Evolutionary conservation across 2,113 vertebrate species (phyloP).

Genomic region (Nematolebias whitei): DNA sequence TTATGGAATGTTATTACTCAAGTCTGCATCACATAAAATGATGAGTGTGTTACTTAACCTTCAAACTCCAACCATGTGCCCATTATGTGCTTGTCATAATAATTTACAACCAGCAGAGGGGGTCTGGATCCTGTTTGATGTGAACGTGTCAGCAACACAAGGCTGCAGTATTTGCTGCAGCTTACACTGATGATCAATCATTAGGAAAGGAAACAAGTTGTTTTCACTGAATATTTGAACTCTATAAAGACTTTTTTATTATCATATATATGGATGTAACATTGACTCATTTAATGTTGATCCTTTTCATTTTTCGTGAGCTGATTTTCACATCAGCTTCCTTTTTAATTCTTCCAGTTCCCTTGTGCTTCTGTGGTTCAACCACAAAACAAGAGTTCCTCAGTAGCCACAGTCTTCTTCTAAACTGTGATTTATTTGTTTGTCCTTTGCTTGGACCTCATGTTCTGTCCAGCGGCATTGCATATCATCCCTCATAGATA

Average conservation of each 20-base stretch:
- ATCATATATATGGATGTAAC: too few relatives aligned
- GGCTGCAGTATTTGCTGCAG: not conserved
- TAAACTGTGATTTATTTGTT: not conserved
- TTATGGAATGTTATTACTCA: too few relatives aligned
- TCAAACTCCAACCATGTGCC: not conserved
- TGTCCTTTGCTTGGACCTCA: not conserved
- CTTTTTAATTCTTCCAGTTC: not conserved
- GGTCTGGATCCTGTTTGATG: conserved; percentile 19
- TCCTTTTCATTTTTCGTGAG: not conserved
- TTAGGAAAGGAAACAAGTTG: not conserved
- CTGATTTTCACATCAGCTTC: not conserved
- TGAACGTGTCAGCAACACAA: conserved; percentile 10
- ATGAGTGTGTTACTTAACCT: not conserved
- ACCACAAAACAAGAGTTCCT: not conserved
- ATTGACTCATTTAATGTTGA: too few relatives aligned
- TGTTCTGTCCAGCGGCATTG: not conserved
- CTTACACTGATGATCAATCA: not conserved
- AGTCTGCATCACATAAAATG: not conserved
- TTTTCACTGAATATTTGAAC: not conserved
- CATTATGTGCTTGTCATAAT: conserved; percentile 24
- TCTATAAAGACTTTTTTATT: not conserved
- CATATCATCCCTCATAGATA: not conserved
- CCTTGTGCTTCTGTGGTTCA: not conserved
- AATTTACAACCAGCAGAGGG: conserved; percentile 47
- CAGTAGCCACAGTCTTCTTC: not conserved